These are phyloP conservation scores for Scolopax bukidnonensis DNA, from an alignment of 2,797 vertebrate species.

Conservation along the genomic window DNA sequence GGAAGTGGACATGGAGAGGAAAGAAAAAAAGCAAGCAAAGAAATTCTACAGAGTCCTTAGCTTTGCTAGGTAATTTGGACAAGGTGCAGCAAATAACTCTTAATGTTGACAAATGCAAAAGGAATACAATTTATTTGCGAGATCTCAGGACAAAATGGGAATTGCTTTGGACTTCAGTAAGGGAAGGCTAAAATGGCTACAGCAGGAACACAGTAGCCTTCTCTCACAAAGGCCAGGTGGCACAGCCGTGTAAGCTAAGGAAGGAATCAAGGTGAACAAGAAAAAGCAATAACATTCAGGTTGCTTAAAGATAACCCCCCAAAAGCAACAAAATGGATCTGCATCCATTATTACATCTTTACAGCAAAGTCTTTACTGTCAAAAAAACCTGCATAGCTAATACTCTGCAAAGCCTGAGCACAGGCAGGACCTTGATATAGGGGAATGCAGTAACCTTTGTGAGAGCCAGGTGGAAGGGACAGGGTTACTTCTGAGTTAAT, in stretches of 20 bases:
- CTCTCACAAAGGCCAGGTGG: neutral
- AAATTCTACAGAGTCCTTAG: slow-evolving; percentile 39
- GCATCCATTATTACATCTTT: neutral
- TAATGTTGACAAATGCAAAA: slow-evolving; percentile 73
- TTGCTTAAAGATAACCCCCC: neutral
- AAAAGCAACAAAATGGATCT: neutral
- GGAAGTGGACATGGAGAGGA: slow-evolving; percentile 38
- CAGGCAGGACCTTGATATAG: neutral
- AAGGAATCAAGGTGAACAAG: neutral
- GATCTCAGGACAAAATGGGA: slow-evolving; percentile 14
- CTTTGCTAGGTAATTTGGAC: slow-evolving; percentile 30
- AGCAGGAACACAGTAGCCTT: neutral
- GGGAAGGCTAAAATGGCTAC: neutral
- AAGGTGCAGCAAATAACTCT: slow-evolving; percentile 47
- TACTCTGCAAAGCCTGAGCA: neutral
- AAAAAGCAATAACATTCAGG: neutral
- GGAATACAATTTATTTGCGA: slow-evolving; percentile 47
- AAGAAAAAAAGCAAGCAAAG: slow-evolving; percentile 23
- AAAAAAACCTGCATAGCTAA: neutral
- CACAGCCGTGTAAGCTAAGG: neutral
- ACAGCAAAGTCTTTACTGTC: neutral
- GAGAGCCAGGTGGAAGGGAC: neutral
- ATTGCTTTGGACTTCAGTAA: slow-evolving; percentile 26
- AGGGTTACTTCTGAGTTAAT: neutral
- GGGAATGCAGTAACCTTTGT: neutral